phyloP scores from a whole-genome alignment of 2,888 invertebrate species.

The Caenorhabditis angaria region DNA sequence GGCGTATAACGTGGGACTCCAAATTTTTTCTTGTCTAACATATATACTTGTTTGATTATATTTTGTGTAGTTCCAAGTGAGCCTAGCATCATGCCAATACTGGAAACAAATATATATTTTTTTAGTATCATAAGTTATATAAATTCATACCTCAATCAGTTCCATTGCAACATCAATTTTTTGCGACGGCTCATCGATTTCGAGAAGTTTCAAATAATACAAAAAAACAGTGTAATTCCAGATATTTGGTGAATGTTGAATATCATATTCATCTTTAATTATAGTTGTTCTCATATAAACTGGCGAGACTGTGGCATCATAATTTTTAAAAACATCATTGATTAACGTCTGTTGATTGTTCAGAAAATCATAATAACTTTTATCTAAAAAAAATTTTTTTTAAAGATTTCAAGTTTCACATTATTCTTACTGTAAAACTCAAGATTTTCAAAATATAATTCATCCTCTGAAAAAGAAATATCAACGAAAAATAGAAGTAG shows the following conservation, averaged over 20 bases:
- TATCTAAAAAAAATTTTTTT: not conserved
- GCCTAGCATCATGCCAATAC: constrained; percentile 26
- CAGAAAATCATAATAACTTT: not conserved
- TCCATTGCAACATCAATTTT: constrained; percentile 32
- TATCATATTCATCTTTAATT: constrained; percentile 6
- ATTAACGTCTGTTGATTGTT: not conserved
- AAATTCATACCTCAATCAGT: constrained; percentile 26
- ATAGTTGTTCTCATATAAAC: constrained; percentile 10
- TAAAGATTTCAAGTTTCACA: not conserved
- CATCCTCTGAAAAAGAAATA: too few relatives aligned
- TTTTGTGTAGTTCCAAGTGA: constrained; percentile 14
- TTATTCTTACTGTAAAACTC: constrained; percentile 19
- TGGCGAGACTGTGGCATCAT: constrained; percentile 11
- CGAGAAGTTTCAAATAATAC: constrained; percentile 32
- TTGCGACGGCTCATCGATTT: constrained; percentile 29
- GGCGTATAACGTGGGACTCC: constrained; percentile 26
- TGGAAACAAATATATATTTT: too few relatives aligned
- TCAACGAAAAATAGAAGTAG: too few relatives aligned
- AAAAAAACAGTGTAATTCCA: constrained; percentile 26
- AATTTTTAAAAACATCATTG: not conserved
- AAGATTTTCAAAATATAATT: constrained; percentile 18
- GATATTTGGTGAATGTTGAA: not conserved
- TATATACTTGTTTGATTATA: constrained; percentile 13
- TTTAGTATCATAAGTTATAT: too few relatives aligned
- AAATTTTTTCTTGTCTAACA: constrained; percentile 21